Conservation (phyloP, 2,888 invertebrate species). For the Oligia fasciuncula region DNA sequence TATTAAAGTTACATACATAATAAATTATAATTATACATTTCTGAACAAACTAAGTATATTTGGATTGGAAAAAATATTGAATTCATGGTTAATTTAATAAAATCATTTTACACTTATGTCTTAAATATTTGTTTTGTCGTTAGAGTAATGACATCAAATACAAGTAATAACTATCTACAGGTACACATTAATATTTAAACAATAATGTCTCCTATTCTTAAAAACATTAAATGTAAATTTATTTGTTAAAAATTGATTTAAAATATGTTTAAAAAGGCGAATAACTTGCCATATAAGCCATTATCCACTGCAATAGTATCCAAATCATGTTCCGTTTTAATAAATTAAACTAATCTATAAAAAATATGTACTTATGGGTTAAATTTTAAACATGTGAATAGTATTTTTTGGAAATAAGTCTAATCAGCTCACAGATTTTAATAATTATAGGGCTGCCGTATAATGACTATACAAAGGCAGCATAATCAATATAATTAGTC, state of each 20-base stretch:
- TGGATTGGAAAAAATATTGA: constrained; percentile 31
- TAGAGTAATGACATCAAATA: constrained; percentile 51
- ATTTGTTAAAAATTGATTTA: constrained; percentile 31
- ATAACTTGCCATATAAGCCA: constrained; percentile 24
- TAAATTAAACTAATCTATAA: neutral
- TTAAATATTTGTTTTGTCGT: constrained; percentile 31
- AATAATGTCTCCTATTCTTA: constrained; percentile 39
- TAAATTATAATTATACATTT: constrained; percentile 24
- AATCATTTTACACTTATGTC: constrained; percentile 22
- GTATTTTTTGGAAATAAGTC: neutral
- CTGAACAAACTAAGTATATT: constrained; percentile 37
- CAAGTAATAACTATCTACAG: constrained; percentile 61
- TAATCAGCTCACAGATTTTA: neutral
- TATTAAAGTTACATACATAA: constrained; percentile 8
- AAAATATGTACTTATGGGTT: neutral
- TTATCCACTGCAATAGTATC: constrained; percentile 30
- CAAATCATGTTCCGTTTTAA: neutral
- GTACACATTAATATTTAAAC: constrained; percentile 54
- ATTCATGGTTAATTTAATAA: constrained; percentile 31
- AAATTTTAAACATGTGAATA: neutral
- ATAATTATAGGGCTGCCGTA: neutral
- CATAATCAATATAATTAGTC: neutral
- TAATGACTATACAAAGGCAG: neutral
- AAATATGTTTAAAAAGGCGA: constrained; percentile 35
- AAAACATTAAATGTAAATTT: constrained; percentile 25